phyloP scores from a whole-genome alignment of 2,113 vertebrate species.

The Mus musculus region GRCm39 chr1:158727501-158728000 shows the following conservation, averaged over 20 bases:
- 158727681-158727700: background rate
- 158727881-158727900: background rate
- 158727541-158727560: background rate
- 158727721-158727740: background rate
- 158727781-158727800: slow-evolving; percentile 25
- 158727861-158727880: background rate
- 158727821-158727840: slow-evolving; percentile 36
- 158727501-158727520: background rate
- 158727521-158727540: background rate
- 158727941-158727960: background rate
- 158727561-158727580: background rate
- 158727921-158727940: no score
- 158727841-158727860: background rate
- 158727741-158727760: background rate
- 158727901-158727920: no score
- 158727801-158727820: background rate
- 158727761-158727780: background rate
- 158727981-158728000: background rate
- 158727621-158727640: background rate
- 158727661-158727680: background rate
- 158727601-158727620: background rate
- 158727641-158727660: background rate
- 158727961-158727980: background rate
- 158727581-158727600: background rate
- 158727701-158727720: no score